phyloP scores from a whole-genome alignment of 2,797 vertebrate genomes.

The Sebastes itinus region DNA sequence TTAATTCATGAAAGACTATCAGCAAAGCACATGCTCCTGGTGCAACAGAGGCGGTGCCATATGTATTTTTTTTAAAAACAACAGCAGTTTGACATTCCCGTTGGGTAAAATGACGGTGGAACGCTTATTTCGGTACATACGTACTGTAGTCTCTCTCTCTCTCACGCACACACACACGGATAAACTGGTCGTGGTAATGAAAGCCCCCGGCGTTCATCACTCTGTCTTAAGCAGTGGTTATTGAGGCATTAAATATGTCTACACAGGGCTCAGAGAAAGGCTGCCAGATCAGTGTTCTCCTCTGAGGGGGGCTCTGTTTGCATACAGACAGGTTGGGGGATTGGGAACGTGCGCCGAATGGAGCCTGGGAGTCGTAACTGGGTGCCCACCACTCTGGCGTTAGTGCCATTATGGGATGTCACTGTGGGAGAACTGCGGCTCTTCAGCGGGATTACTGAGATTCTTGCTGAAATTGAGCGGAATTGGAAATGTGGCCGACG shows the following conservation, averaged over 20 bases:
- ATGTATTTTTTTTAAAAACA: conserved; percentile 38
- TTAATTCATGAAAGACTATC: conserved; percentile 31
- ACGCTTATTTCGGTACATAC: conserved; percentile 53
- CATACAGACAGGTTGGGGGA: conserved; percentile 82
- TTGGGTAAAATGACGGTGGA: conserved; percentile 45
- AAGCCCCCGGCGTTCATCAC: conserved; percentile 78
- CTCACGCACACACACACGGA: conserved; percentile 16
- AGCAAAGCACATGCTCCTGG: conserved; percentile 12
- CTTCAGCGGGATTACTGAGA: conserved; percentile 83
- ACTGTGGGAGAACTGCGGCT: conserved; percentile 79
- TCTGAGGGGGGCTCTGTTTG: conserved; percentile 78
- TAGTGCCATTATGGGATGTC: conserved; percentile 84
- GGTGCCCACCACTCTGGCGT: conserved; percentile 79
- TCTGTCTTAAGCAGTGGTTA: conserved; percentile 81
- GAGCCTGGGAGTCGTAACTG: conserved; percentile 75
- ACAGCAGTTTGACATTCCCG: conserved; percentile 56
- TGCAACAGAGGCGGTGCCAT: conserved; percentile 10
- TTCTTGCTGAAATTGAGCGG: conserved; percentile 81
- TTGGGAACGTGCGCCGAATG: conserved; percentile 75
- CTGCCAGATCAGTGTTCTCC: conserved; percentile 78
- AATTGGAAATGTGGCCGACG: conserved; percentile 76
- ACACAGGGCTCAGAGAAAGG: conserved; percentile 80
- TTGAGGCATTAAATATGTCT: conserved; percentile 84
- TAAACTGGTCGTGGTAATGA: conserved; percentile 72
- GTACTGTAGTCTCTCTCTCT: conserved; percentile 23